Percentiles rank a stretch among this genome's conserved stretches.
Evolutionary conservation across 2,113 vertebrate species (phyloP).

Genomic region (Centropus bengalensis): DNA sequence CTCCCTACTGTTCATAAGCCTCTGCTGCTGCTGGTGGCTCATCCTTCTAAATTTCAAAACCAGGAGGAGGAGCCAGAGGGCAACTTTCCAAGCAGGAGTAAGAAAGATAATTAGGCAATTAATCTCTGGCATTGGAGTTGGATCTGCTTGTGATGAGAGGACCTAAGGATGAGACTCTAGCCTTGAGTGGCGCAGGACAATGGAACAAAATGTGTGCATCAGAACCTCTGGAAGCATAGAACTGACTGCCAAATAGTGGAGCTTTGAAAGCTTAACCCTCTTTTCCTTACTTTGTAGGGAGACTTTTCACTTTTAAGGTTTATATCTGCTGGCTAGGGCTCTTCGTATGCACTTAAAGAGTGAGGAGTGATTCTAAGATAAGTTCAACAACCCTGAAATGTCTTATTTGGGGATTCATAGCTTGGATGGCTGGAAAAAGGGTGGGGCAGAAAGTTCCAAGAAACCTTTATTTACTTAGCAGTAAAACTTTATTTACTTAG

Average conservation of each 20-base stretch:
- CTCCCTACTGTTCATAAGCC: neutral
- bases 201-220: neutral
- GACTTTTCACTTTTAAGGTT: neutral
- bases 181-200: neutral
- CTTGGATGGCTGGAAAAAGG: neutral
- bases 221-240: neutral
- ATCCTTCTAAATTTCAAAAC: slow-evolving; percentile 15
- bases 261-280: neutral
- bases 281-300: neutral
- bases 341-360: neutral
- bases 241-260: neutral
- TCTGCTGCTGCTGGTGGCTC: neutral
- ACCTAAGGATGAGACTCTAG: neutral
- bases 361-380: neutral
- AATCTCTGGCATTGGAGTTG: neutral
- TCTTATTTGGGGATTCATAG: neutral
- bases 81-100: slow-evolving; percentile 12
- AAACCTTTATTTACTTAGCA: neutral
- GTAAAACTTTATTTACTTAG: neutral
- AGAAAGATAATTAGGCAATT: slow-evolving; percentile 22
- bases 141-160: neutral
- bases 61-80: slow-evolving; percentile 43
- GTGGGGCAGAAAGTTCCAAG: neutral
- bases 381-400: neutral
- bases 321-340: neutral